Percentiles rank a stretch among this genome's conserved stretches.
phyloP scores from a whole-genome alignment of 2,888 invertebrate genomes.

The Rhogogaster chlorosoma region DNA sequence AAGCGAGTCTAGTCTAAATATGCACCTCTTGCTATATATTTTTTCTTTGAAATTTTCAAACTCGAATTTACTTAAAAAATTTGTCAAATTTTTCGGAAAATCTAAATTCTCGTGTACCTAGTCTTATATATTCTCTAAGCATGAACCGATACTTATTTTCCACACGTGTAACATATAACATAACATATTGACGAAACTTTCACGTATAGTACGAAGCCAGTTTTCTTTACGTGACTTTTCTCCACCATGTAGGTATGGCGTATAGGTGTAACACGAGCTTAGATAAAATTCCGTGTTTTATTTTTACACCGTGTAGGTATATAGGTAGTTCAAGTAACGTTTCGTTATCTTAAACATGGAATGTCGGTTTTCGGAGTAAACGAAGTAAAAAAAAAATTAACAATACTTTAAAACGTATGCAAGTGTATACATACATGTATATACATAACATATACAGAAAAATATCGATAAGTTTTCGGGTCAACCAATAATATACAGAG shows the following conservation, averaged over 20 bases:
- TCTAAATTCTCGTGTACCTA: too few species aligned
- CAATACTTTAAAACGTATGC: not conserved
- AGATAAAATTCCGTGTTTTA: not conserved
- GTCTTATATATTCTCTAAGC: not conserved
- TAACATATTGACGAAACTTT: not conserved
- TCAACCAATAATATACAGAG: too few species aligned
- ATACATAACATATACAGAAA: too few species aligned
- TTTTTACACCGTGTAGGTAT: not conserved
- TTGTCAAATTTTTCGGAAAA: too few species aligned
- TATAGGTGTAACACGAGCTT: not conserved
- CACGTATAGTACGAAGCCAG: not conserved
- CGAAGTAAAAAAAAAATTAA: not conserved
- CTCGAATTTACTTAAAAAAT: not conserved
- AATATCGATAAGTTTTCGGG: too few species aligned
- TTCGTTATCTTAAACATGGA: not conserved
- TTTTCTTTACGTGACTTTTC: not conserved
- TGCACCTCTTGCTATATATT: not conserved
- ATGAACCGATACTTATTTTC: too few species aligned
- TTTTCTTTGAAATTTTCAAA: not conserved
- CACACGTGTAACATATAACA: not conserved
- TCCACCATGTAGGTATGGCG: too few species aligned
- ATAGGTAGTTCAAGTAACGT: not conserved
- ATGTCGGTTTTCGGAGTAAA: not conserved
- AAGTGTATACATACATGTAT: too few species aligned
- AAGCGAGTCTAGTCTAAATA: not conserved